phyloP scores from a whole-genome alignment of 2,113 vertebrate genomes.

The Hemicordylus capensis region DNA sequence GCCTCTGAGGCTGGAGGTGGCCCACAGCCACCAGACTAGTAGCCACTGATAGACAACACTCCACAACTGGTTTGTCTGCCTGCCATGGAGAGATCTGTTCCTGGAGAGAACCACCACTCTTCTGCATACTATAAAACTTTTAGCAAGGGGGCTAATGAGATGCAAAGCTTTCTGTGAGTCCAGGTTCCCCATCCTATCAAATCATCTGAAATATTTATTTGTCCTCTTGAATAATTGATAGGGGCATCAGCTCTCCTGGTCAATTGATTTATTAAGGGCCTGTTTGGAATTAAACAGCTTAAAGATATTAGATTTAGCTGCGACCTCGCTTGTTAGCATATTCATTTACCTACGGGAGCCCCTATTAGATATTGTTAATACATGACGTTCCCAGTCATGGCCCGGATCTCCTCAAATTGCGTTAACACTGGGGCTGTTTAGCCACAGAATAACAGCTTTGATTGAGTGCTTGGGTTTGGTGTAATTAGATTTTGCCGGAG shows the following conservation, averaged over 20 bases:
- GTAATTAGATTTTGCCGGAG: constrained; percentile 89
- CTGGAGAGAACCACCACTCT: constrained; percentile 68
- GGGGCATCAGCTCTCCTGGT: constrained; percentile 87
- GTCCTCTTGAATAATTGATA: constrained; percentile 92
- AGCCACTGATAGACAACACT: too few species aligned
- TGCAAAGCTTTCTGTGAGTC: constrained; percentile 85
- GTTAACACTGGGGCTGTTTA: constrained; percentile 87
- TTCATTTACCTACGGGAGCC: constrained; percentile 91
- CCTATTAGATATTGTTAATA: constrained; percentile 93
- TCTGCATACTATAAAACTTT: constrained; percentile 85
- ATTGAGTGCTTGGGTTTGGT: constrained; percentile 88
- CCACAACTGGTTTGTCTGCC: too few species aligned
- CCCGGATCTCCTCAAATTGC: constrained; percentile 87
- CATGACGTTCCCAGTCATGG: constrained; percentile 85
- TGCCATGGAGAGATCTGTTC: constrained; percentile 54
- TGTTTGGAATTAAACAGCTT: constrained; percentile 93
- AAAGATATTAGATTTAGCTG: constrained; percentile 93
- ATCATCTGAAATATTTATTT: constrained; percentile 90
- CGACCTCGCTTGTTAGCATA: constrained; percentile 90
- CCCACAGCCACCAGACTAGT: too few species aligned
- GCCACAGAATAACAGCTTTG: constrained; percentile 90
- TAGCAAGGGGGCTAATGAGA: constrained; percentile 85
- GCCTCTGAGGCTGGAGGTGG: too few species aligned
- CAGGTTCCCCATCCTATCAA: constrained; percentile 84
- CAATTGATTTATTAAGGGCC: constrained; percentile 93